Evolutionary conservation across 2,888 invertebrate genomes (phyloP), one percentile per base, ranked within the genome.

Genomic region (Hartigia nigra): DNA sequence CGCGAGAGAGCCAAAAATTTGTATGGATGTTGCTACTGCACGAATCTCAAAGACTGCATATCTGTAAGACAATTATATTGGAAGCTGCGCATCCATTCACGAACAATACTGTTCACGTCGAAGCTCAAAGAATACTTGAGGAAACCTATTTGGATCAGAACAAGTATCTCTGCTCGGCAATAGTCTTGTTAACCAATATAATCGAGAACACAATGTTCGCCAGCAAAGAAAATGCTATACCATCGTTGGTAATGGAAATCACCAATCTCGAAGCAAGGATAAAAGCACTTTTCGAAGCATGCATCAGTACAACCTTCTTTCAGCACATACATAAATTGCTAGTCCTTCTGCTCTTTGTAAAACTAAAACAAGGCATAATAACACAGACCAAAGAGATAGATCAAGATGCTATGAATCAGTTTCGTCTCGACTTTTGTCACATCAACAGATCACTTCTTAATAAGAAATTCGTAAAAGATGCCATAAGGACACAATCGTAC

Each of bases 1-100:
- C 94, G 0, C 93, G 95, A 70, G 95, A 95, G 87, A 94, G 95
- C 12, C 94, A 95, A 78, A 93, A 93, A 79, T 94, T 96, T 85
- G 91, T 95, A 31, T 93, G 88, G 76, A 80, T 83, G 9, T 81
- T 91, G 35, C 82, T 91, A 1, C 77, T 87, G 55, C 77, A 82
- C 0, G 91, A 91, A 81, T 85, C 86, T 37, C 82, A 82, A 3
- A 88, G 91, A 75, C 74, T 36, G 12, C 76, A 90, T 23, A 92
- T 94, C 69, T 93, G 94, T 31, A 92, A 93, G 79, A 91, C 93
- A 81, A 93, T 96, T 12, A 88, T 96, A 3, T 86, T 88, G 31
- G 92, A 92, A 81, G 93, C 95, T 35, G 89, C 95, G 75, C 92
- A 92, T 74, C 95, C 95, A 0, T 88, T 96, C 4, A 90, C 92